A percentile compares a stretch with the other conserved stretches of the same genome.
Evolutionary conservation across 2,113 vertebrate genomes (phyloP).

Genomic region (Pycnonotus jocosus): DNA sequence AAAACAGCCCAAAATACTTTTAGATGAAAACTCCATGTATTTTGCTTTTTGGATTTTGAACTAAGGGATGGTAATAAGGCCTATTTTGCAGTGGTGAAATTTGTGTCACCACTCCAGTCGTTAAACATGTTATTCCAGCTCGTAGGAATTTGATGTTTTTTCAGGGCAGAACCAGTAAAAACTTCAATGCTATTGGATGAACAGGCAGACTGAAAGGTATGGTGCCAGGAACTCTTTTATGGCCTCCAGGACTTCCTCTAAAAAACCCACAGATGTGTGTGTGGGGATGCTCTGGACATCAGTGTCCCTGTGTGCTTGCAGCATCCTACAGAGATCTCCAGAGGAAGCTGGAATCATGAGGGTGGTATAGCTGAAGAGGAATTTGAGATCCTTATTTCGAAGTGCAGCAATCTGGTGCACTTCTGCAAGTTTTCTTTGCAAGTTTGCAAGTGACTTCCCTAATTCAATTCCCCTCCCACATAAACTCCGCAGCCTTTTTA

Average conservation of each 20-base stretch:
- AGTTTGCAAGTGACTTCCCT: not conserved
- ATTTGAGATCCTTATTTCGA: not conserved
- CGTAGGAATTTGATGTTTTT: not conserved
- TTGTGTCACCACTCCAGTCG: not conserved
- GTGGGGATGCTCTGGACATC: not conserved
- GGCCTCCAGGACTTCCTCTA: not conserved
- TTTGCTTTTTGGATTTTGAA: not conserved
- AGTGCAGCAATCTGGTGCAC: not conserved
- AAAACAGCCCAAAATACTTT: not conserved
- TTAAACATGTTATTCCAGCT: not conserved
- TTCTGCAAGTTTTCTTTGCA: not conserved
- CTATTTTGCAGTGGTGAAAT: not conserved
- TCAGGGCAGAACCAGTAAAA: not conserved
- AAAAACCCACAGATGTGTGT: not conserved
- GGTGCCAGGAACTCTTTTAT: not conserved
- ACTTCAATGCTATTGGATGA: not conserved
- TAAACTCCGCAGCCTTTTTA: not conserved
- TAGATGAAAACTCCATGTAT: not conserved
- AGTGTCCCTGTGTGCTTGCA: not conserved
- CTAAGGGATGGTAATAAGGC: not conserved
- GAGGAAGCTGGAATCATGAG: not conserved
- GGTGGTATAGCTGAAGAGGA: not conserved
- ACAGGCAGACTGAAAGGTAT: not conserved
- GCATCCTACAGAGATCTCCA: not conserved
- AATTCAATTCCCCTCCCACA: not conserved